phyloP scores from a whole-genome alignment of 2,113 vertebrate species.

The Perca flavescens region DNA sequence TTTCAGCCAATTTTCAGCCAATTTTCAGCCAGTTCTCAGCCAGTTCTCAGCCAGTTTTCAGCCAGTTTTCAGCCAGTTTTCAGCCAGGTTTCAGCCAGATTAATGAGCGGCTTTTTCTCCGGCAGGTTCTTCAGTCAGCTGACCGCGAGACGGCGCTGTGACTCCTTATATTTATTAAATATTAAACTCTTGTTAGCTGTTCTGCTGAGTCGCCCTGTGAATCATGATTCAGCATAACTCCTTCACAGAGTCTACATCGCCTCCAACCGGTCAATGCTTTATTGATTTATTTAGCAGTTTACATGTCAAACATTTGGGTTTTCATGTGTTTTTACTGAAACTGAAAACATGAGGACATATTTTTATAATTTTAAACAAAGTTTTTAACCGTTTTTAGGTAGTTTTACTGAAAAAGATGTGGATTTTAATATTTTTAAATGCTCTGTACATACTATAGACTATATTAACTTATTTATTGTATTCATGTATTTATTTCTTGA shows the following conservation, averaged over 20 bases:
- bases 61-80: no score
- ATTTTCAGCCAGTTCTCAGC: no score
- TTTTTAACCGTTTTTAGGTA: background rate
- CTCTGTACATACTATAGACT: no score
- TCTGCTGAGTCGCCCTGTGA: background rate
- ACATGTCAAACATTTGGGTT: background rate
- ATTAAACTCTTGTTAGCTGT: no score
- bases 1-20: no score
- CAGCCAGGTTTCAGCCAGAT: no score
- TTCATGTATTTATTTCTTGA: constrained; percentile 3
- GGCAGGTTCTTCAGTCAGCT: background rate
- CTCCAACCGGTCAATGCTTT: background rate
- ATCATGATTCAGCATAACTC: constrained; percentile 17
- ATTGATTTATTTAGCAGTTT: constrained; percentile 33
- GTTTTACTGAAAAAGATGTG: background rate
- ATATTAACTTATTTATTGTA: background rate
- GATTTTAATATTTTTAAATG: background rate
- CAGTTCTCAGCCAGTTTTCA: no score
- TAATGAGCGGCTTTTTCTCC: no score
- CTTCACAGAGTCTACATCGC: background rate
- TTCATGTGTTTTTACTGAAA: background rate
- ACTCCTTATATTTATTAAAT: no score
- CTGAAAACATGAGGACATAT: background rate
- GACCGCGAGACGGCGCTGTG: background rate
- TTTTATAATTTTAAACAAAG: background rate